Conservation (phyloP, 2,888 invertebrate species). For the Lomographa bimaculata region DNA sequence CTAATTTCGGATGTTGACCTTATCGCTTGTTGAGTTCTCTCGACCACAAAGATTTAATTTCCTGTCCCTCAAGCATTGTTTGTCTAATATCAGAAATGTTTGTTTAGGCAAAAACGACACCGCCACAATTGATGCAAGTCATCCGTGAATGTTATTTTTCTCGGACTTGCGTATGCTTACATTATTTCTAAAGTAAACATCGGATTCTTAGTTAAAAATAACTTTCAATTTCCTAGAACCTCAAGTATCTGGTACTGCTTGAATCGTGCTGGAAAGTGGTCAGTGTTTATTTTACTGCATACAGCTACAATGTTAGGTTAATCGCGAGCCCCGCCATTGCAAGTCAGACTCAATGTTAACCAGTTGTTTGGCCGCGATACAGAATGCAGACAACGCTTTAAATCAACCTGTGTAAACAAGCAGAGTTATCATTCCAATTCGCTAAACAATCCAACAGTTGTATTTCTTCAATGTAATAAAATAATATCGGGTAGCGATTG, state of each 20-base stretch:
- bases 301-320: conserved; percentile 3
- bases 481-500: conserved; percentile 67
- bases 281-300: conserved; percentile 14
- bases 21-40: conserved; percentile 2
- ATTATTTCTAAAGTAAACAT: conserved; percentile 36
- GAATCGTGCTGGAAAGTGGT: conserved; percentile 11
- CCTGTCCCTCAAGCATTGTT: conserved; percentile 54
- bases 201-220: conserved; percentile 26
- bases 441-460: conserved; percentile 62
- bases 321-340: conserved; percentile 1
- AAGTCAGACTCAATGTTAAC: conserved; percentile 26
- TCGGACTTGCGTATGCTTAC: conserved; percentile 29
- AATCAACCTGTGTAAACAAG: conserved; percentile 45
- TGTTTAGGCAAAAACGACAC: conserved; percentile 43
- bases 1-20: conserved; percentile 1
- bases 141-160: conserved; percentile 43
- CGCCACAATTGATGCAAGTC: conserved; percentile 61
- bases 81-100: conserved; percentile 65
- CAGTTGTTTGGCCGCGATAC: conserved; percentile 27
- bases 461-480: conserved; percentile 46
- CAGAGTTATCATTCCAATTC: conserved; percentile 48
- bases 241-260: conserved; percentile 7
- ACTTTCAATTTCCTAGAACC: conserved; percentile 45
- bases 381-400: conserved; percentile 31
- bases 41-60: conserved; percentile 35